Conservation (phyloP, 2,113 vertebrate genomes). For the Rhinopomastus cyanomelas region DNA sequence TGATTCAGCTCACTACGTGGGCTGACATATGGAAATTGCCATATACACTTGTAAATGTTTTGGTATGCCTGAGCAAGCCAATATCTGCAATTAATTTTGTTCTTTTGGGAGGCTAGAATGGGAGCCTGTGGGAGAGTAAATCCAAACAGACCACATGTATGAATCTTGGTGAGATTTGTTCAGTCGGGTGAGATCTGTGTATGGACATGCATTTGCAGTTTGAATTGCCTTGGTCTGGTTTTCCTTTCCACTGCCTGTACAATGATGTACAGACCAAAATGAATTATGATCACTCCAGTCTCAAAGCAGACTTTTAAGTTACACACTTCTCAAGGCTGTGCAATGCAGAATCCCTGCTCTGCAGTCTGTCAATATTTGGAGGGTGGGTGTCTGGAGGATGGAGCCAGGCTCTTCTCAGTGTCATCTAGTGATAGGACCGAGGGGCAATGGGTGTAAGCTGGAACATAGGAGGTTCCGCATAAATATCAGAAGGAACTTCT, state of each 20-base stretch:
- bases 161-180: neutral
- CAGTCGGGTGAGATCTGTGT: neutral
- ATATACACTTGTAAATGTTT: constrained; percentile 62
- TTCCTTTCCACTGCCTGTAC: neutral
- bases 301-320: neutral
- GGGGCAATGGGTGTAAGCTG: no score
- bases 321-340: neutral
- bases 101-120: constrained; percentile 39
- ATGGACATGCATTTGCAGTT: neutral
- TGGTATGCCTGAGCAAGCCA: constrained; percentile 47
- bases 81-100: constrained; percentile 48
- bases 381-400: no score
- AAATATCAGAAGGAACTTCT: no score
- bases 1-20: constrained; percentile 32
- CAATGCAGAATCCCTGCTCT: constrained; percentile 43
- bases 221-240: neutral
- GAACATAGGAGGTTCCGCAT: no score
- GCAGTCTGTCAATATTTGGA: no score
- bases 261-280: neutral
- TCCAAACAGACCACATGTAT: neutral
- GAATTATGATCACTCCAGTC: neutral
- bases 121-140: neutral
- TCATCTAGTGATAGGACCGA: no score
- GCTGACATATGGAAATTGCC: constrained; percentile 48
- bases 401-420: no score